Evolutionary conservation across 2,113 vertebrate genomes (phyloP), one percentile per base, ranked within the genome.

Genomic region (Suricata suricatta): DNA sequence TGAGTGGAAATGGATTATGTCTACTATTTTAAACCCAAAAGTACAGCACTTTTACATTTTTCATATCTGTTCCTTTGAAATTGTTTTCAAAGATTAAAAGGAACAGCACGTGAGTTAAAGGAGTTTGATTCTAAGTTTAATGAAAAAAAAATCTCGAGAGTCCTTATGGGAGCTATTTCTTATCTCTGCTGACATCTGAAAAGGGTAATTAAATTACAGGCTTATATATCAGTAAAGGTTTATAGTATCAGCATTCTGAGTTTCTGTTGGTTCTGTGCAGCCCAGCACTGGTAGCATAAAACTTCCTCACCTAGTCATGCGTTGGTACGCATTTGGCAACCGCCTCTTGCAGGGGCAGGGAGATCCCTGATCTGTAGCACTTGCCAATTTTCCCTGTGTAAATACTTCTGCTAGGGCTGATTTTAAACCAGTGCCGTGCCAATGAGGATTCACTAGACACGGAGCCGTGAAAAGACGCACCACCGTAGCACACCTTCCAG

Each of bases 401-500:
- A 63, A 31, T 21, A 13, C 25, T 50, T 2, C 41, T 29, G 23
- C 33, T 6, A 0, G 5, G 47, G 33, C 29, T 15, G 13, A 29
- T 17, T 71, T 63, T 25, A 47, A 50, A 52, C 19, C 77, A 10
- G 17, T 1, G 3, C 38, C 12, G 1, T 1, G 31, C 19, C 17
- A 21, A 0, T 10, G 29, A 80, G 7, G 5, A 5, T 54, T 90
- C 60, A 35, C 3, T 38, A 64, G 81, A 54, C n/a, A 69, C 7
- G 50, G 27, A n/a, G 79, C 0, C 17, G 16, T 93, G 15, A 29
- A 66, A 66, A 95, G n/a, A 17, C 10, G 11, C 38, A 52, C 16
- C 15, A 23, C 0, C n/a, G n/a, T n/a, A 27, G 1, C 2, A 4
- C 11, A 12, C 21, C 33, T 57, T 57, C 60, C 4, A 50, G 41